phyloP scores from a whole-genome alignment of 92 coral and sea anemone species.

The Paragorgia papillata region DNA sequence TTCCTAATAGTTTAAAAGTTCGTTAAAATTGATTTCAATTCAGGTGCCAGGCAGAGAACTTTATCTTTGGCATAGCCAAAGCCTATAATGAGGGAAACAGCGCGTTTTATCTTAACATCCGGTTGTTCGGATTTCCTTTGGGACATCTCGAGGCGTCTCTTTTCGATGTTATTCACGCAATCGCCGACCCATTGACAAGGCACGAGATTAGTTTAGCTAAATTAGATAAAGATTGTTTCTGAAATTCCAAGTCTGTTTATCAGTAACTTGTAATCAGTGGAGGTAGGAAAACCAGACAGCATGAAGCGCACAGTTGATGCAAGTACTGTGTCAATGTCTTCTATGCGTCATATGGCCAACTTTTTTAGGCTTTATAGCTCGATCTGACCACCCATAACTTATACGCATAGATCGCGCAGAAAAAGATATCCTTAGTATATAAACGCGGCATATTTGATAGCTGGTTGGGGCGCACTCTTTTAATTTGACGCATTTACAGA shows the following conservation, averaged over 20 bases:
- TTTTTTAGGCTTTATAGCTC: too few species aligned
- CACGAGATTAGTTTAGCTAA: slow-evolving; percentile 6
- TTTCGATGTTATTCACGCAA: slow-evolving; percentile 10
- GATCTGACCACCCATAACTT: slow-evolving; percentile 7
- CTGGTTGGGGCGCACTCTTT: background rate
- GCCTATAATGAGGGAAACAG: slow-evolving; percentile 9
- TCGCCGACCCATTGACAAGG: slow-evolving; percentile 22
- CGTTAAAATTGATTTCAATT: too few species aligned
- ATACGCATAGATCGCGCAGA: background rate
- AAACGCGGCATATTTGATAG: background rate
- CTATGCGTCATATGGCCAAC: background rate
- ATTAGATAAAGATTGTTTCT: slow-evolving; percentile 5
- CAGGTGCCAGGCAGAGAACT: too few species aligned
- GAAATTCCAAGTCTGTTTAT: slow-evolving; percentile 7
- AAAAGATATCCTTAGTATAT: background rate
- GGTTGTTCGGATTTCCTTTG: background rate
- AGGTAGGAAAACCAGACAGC: slow-evolving; percentile 10
- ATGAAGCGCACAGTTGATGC: background rate
- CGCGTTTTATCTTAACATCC: slow-evolving; percentile 5
- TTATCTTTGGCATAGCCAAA: background rate
- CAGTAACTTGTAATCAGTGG: background rate
- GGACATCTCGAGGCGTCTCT: background rate
- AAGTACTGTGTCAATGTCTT: background rate
- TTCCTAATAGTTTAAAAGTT: too few species aligned
- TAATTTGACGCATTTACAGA: background rate